Evolutionary conservation across 2,888 invertebrate species (phyloP).

Genomic region (Harpalus rubripes): DNA sequence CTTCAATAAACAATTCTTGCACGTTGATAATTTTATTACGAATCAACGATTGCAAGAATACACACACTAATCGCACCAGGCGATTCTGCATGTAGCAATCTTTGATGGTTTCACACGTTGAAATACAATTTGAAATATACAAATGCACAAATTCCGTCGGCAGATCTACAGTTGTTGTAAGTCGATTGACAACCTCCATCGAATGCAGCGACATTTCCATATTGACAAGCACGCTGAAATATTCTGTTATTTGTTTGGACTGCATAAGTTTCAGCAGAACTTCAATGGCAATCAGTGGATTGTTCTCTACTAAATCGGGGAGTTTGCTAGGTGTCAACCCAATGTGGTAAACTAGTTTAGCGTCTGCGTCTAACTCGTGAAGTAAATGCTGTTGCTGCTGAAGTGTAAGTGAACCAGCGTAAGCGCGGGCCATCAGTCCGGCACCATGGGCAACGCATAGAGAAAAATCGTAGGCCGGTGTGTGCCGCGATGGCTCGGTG

Average conservation of each 20-base stretch:
- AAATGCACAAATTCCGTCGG: too few relatives aligned
- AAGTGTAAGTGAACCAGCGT: constrained; percentile 91
- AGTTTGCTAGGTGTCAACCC: constrained; percentile 90
- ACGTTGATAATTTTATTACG: constrained; percentile 98
- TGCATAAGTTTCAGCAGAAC: constrained; percentile 95
- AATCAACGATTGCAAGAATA: constrained; percentile 97
- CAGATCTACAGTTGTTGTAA: constrained; percentile 94
- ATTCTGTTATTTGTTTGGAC: constrained; percentile 96
- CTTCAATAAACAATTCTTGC: constrained; percentile 96
- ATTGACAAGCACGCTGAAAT: constrained; percentile 96
- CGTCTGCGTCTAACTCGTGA: constrained; percentile 89
- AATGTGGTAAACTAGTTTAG: constrained; percentile 91
- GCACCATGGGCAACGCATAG: constrained; percentile 81
- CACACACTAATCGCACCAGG: constrained; percentile 96
- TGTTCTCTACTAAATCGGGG: constrained; percentile 97
- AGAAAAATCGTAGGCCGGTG: constrained; percentile 88
- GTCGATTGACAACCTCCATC: constrained; percentile 99
- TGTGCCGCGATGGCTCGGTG: constrained; percentile 85
- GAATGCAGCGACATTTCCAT: constrained; percentile 99
- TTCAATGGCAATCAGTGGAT: constrained; percentile 97
- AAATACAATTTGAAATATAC: too few relatives aligned
- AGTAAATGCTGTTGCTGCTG: constrained; percentile 92
- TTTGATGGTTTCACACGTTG: constrained; percentile 96
- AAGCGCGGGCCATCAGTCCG: constrained; percentile 89
- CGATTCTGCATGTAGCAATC: constrained; percentile 98